Evolutionary conservation across 2,113 vertebrate species (phyloP).

Genomic region (Amblyopsis rosae): DNA sequence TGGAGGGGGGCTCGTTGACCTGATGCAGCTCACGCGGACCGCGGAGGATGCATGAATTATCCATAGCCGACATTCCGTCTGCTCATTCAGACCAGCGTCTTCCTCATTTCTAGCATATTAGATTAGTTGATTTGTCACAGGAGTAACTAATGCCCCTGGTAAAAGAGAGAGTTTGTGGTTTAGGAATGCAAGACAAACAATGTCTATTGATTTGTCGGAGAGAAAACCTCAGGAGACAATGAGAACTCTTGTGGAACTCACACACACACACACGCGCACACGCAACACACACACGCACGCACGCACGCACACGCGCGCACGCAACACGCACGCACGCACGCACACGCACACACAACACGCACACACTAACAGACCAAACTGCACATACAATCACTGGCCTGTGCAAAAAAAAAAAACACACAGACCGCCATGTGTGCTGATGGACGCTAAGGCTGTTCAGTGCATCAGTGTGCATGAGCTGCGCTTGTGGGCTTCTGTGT

Average conservation of each 20-base stretch:
- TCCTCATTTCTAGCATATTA: slow-evolving; percentile 20
- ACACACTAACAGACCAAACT: slow-evolving; percentile 17
- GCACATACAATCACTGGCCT: slow-evolving; percentile 22
- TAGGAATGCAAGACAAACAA: slow-evolving; percentile 61
- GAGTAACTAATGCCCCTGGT: slow-evolving; percentile 36
- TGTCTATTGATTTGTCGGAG: slow-evolving; percentile 61
- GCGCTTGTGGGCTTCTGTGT: background rate
- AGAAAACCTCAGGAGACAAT: slow-evolving; percentile 66
- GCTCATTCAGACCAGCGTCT: background rate
- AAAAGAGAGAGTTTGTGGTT: slow-evolving; percentile 46
- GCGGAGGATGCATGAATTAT: too few species aligned
- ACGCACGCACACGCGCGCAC: slow-evolving; percentile 44
- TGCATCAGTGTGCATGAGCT: slow-evolving; percentile 17
- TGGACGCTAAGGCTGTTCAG: slow-evolving; percentile 48
- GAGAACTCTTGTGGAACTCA: slow-evolving; percentile 60
- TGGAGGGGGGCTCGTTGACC: background rate
- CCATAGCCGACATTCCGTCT: background rate
- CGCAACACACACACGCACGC: slow-evolving; percentile 20
- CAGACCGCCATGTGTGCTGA: slow-evolving; percentile 45
- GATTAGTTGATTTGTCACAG: slow-evolving; percentile 30
- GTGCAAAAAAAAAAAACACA: slow-evolving; percentile 21
- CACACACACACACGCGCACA: background rate
- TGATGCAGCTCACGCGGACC: background rate
- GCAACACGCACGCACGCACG: slow-evolving; percentile 36
- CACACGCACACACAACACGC: slow-evolving; percentile 31